These are phyloP conservation scores for Aplysina aerophoba DNA, from an alignment of 37 sponge, comb jelly and placozoan genomes.

Conservation along the genomic window DNA sequence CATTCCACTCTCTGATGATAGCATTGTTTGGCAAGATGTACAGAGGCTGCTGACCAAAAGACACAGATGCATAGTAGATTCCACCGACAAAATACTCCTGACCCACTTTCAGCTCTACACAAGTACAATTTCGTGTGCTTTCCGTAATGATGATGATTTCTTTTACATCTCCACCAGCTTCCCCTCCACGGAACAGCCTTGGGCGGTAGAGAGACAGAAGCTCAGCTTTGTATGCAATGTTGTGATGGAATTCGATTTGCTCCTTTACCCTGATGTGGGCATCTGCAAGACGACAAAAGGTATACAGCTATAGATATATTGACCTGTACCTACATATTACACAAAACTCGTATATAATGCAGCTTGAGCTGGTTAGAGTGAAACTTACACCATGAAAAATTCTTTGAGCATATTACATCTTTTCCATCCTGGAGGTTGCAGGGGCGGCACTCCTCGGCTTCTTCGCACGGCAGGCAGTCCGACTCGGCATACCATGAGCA, in stretches of 20 bases:
- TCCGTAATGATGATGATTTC: background rate
- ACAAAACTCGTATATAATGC: too few species aligned
- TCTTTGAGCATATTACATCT: background rate
- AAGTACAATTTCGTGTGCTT: background rate
- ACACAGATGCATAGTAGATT: background rate
- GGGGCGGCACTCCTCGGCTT: too few species aligned
- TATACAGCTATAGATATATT: background rate
- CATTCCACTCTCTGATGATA: background rate
- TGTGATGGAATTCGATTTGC: too few species aligned
- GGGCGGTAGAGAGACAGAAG: background rate
- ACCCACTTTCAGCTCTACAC: constrained; percentile 4
- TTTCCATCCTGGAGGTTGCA: too few species aligned
- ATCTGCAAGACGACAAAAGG: background rate
- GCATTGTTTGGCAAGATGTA: constrained; percentile 22
- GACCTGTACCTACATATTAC: background rate
- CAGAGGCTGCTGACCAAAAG: background rate
- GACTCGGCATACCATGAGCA: background rate
- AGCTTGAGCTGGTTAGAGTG: too few species aligned
- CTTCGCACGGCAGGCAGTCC: too few species aligned
- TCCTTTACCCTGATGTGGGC: background rate
- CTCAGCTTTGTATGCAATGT: background rate
- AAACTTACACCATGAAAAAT: background rate
- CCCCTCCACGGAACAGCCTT: background rate
- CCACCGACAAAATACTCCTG: constrained; percentile 12
- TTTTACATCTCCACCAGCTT: background rate